Conservation (phyloP, 1,140 invertebrate genomes). For the Drosophila ananassae region DNA sequence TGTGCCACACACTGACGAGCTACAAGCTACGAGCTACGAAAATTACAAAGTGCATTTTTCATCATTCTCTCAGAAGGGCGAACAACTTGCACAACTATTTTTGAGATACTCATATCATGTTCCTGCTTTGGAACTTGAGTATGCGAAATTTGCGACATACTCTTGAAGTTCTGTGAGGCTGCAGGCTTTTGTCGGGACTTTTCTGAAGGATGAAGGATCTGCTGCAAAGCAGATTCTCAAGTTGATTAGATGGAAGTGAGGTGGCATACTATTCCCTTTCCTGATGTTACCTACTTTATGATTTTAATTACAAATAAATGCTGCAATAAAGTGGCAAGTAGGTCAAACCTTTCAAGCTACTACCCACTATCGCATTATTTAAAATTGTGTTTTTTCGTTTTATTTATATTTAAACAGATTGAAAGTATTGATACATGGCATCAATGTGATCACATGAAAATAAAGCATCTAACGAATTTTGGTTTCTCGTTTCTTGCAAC, state of each 20-base stretch:
- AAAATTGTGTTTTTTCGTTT: too few relatives aligned
- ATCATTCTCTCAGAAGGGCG: conserved; percentile 52
- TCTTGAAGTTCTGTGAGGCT: conserved; percentile 31
- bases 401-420: too few relatives aligned
- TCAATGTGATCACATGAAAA: too few relatives aligned
- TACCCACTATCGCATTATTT: too few relatives aligned
- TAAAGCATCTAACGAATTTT: too few relatives aligned
- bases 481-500: too few relatives aligned
- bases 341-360: too few relatives aligned
- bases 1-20: conserved; percentile 65
- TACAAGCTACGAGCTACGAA: conserved; percentile 59
- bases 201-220: background rate
- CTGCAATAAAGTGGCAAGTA: background rate
- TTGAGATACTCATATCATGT: conserved; percentile 54
- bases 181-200: background rate
- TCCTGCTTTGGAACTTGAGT: conserved; percentile 36
- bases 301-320: background rate
- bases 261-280: background rate
- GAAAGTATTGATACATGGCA: too few relatives aligned
- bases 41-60: conserved; percentile 81
- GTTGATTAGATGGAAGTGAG: conserved; percentile 28
- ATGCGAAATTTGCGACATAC: conserved; percentile 46
- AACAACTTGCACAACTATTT: conserved; percentile 57
- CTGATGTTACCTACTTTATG: background rate
- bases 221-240: conserved; percentile 1